Percentiles rank a stretch among this genome's conserved stretches.
Conservation (phyloP, 2,888 invertebrate species). For the Chesias legatella region DNA sequence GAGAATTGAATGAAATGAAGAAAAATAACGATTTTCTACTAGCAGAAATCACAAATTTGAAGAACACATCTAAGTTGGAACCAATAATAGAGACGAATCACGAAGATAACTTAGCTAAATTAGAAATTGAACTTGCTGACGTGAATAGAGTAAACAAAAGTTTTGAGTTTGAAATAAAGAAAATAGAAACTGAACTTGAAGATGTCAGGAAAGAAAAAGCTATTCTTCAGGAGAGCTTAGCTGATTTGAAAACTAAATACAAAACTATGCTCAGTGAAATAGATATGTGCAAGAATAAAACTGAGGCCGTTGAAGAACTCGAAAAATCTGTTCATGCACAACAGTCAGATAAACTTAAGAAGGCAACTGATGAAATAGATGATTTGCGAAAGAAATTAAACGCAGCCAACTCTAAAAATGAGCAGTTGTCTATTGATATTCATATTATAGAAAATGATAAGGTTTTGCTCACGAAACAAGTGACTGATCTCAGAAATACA, state of each 20-base stretch:
- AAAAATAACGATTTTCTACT: conserved; percentile 86
- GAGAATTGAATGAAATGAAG: conserved; percentile 83
- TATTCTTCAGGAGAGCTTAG: conserved; percentile 73
- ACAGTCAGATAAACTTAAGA: conserved; percentile 45
- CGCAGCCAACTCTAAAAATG: conserved; percentile 60
- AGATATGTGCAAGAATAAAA: conserved; percentile 63
- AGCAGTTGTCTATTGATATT: conserved; percentile 74
- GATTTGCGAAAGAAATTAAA: conserved; percentile 62
- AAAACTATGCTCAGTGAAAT: conserved; percentile 70
- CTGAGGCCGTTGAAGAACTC: conserved; percentile 69
- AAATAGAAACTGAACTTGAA: conserved; percentile 77
- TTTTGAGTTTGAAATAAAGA: conserved; percentile 81
- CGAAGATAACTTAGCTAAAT: conserved; percentile 83
- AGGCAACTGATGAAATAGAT: conserved; percentile 60
- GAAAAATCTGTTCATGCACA: conserved; percentile 59
- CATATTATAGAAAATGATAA: conserved; percentile 77
- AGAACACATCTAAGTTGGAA: conserved; percentile 83
- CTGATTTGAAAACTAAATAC: conserved; percentile 76
- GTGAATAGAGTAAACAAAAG: conserved; percentile 79
- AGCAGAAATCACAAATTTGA: conserved; percentile 82
- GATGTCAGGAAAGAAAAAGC: conserved; percentile 64
- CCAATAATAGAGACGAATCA: conserved; percentile 85
- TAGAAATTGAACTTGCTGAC: conserved; percentile 84
- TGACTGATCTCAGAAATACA: conserved; percentile 63
- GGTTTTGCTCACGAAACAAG: conserved; percentile 63